Base-by-base conservation (phyloP, 2,888 invertebrate species). In the Bhutanitis thaidina region DNA sequence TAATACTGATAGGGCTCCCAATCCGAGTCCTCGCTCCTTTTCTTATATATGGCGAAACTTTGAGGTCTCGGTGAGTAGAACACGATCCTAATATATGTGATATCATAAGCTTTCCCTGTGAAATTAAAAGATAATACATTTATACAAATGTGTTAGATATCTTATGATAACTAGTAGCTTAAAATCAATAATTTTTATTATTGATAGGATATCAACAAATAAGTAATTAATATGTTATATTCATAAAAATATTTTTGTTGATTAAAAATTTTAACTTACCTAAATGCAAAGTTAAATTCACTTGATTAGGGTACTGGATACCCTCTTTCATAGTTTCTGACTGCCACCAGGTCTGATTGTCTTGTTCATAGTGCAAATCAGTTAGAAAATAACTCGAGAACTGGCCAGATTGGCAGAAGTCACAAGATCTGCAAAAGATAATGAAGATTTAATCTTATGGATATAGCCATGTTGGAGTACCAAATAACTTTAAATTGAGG, bases 21-120 rank as follows among this genome's bases (percentile, higher is more conserved):
- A 14, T 92, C 91, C 13, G 96, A 95, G 70, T 92, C 93, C 73
- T 94, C 94, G 53, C 91, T 91, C 37, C 92, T 92, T 63, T 96
- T 93, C 79, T 98, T 98, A 85, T 96, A 98, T 65, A 99, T 95
- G 15, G 97, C 96, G 86, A 99, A 99, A 77, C 98, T 98, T 77
- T 99, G 98, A 0, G 99, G 99, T 51, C 99, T 91, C 0, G 98
- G 97, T 0, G 98, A 98, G 71, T 97, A 95, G 90, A 98, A 99
- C 70, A 96, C 93, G 51, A 99, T 91, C 47, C 97, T 92, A 16
- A 99, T 95, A 80, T 99, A 99, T 0, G 98, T 99, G 57, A 99
- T 97, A 73, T 99, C 98, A 80, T 96, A 99, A 0, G 98, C 93
- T 85, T 99, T 99, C 30, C 95, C 98, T 98, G 71, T 40, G 13